These are phyloP conservation scores for Poeciliopsis prolifica DNA, from an alignment of 2,113 vertebrate genomes.

Conservation along the genomic window DNA sequence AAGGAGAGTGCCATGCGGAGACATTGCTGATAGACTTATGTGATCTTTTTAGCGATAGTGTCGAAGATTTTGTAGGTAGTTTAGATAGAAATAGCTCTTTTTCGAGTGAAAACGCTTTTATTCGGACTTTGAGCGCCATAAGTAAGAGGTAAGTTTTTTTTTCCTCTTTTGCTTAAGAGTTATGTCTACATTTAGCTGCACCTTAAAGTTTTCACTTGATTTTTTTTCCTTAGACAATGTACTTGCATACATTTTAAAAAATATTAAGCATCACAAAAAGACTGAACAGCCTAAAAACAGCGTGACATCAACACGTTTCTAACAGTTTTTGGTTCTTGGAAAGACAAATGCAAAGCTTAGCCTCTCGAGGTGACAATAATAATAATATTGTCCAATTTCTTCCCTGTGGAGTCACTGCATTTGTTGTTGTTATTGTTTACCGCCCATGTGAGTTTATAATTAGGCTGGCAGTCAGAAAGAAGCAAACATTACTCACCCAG, in stretches of 20 bases:
- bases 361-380: background rate
- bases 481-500: constrained; percentile 60
- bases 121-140: constrained; percentile 22
- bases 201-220: background rate
- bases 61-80: background rate
- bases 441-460: constrained; percentile 64
- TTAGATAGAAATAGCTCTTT: background rate
- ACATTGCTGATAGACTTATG: constrained; percentile 29
- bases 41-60: constrained; percentile 4
- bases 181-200: background rate
- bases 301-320: background rate
- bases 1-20: constrained; percentile 18
- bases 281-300: background rate
- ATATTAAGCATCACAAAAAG: background rate
- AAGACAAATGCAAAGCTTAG: background rate
- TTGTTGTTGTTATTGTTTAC: constrained; percentile 71
- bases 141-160: constrained; percentile 41
- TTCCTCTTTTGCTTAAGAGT: background rate
- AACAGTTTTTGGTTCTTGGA: background rate
- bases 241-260: background rate
- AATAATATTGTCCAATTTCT: background rate
- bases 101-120: background rate
- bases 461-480: constrained; percentile 57
- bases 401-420: constrained; percentile 1
- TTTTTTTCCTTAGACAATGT: background rate